phyloP scores from a whole-genome alignment of 2,113 vertebrate genomes.

The Malaclemys terrapin region DNA sequence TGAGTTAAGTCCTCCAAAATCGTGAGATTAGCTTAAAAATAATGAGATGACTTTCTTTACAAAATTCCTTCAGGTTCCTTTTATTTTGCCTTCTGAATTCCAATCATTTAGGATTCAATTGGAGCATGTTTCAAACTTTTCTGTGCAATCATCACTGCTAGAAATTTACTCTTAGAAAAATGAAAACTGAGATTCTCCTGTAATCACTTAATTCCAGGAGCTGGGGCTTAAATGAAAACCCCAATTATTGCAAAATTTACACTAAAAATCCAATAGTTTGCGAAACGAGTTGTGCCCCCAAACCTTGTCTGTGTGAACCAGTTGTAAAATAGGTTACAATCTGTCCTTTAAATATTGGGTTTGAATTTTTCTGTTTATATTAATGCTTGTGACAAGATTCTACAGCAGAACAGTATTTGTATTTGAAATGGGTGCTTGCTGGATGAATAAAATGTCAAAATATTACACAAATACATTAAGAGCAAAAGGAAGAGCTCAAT shows the following conservation, averaged over 20 bases:
- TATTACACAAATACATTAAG: no score
- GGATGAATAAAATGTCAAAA: neutral
- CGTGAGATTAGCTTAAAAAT: neutral
- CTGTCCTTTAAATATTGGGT: neutral
- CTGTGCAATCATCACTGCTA: neutral
- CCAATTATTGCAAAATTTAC: neutral
- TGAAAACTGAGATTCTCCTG: neutral
- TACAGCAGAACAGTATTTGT: neutral
- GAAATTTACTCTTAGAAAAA: neutral
- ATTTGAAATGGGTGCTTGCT: neutral
- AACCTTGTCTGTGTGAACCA: neutral
- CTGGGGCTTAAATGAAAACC: neutral
- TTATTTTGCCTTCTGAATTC: neutral
- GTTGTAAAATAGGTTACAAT: neutral
- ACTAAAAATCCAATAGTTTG: neutral
- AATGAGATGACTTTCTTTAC: neutral
- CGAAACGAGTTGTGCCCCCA: neutral
- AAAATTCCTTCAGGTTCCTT: neutral
- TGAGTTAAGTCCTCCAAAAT: neutral
- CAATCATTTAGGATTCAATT: neutral
- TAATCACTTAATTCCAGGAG: neutral
- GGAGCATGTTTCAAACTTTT: neutral
- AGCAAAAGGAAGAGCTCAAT: no score
- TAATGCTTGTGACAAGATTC: neutral
- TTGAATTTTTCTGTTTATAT: neutral